Evolutionary conservation across 2,113 vertebrate genomes (phyloP).

Genomic region (Tachysurus vachellii): DNA sequence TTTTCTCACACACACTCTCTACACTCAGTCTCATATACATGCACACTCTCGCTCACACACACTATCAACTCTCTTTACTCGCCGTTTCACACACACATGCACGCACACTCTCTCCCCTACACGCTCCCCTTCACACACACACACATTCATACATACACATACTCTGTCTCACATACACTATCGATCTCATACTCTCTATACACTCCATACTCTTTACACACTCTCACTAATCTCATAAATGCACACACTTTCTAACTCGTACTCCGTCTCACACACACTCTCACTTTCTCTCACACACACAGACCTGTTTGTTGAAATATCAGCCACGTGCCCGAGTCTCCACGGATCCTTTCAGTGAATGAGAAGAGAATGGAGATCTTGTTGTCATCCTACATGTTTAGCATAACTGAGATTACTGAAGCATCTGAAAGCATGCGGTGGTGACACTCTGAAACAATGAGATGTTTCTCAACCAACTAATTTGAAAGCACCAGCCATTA

Average conservation of each 20-base stretch:
- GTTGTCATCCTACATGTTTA: conserved; percentile 65
- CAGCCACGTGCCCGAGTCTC: conserved; percentile 40
- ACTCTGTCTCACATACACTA: no score
- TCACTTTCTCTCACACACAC: conserved; percentile 22
- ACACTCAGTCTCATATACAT: conserved; percentile 27
- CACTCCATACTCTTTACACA: no score
- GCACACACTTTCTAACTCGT: no score
- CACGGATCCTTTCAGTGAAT: conserved; percentile 47
- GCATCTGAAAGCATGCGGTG: conserved; percentile 50
- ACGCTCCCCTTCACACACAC: conserved; percentile 12
- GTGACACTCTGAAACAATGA: conserved; percentile 26
- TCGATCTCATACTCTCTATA: no score
- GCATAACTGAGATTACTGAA: conserved; percentile 67
- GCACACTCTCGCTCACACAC: conserved; percentile 14
- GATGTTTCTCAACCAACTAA: conserved; percentile 27
- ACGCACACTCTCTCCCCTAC: conserved; percentile 10
- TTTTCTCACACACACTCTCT: conserved; percentile 12
- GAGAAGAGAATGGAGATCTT: conserved; percentile 69
- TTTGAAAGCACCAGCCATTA: neutral
- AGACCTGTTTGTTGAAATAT: conserved; percentile 63
- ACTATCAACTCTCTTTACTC: neutral
- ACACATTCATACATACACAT: no score
- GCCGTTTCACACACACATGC: neutral
- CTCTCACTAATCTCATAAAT: no score
- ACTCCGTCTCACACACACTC: neutral